These are phyloP conservation scores for Papilio xuthus DNA, from an alignment of 1,140 invertebrate species.

Conservation along the genomic window DNA sequence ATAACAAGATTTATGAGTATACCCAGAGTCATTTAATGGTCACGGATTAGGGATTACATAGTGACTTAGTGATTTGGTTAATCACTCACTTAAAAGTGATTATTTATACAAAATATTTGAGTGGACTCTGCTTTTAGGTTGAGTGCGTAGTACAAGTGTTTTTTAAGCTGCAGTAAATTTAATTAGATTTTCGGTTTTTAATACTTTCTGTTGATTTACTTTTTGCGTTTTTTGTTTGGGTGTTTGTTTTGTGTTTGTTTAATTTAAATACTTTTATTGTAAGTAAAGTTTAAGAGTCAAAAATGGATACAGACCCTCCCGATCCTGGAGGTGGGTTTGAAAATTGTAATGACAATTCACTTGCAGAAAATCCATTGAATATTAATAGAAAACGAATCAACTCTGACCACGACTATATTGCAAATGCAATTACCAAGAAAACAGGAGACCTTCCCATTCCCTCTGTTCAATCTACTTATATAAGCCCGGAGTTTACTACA, in stretches of 20 bases:
- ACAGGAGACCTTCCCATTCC: background rate
- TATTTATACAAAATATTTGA: too few relatives aligned
- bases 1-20: too few relatives aligned
- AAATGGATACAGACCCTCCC: background rate
- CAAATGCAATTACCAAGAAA: background rate
- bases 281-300: background rate
- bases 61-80: too few relatives aligned
- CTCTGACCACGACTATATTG: background rate
- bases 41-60: too few relatives aligned
- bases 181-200: too few relatives aligned
- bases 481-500: background rate
- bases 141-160: conserved; percentile 16
- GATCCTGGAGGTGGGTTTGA: background rate
- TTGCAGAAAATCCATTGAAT: background rate
- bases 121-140: conserved; percentile 1
- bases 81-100: too few relatives aligned
- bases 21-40: too few relatives aligned
- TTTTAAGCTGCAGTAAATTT: background rate
- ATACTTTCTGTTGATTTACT: background rate
- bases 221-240: background rate
- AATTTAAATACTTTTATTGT: too few relatives aligned
- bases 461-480: background rate
- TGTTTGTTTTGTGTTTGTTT: background rate
- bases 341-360: background rate
- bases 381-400: background rate